Evolutionary conservation across 2,113 vertebrate genomes (phyloP), one percentile per base, ranked within the genome.

Genomic region (Pygoscelis antarcticus): DNA sequence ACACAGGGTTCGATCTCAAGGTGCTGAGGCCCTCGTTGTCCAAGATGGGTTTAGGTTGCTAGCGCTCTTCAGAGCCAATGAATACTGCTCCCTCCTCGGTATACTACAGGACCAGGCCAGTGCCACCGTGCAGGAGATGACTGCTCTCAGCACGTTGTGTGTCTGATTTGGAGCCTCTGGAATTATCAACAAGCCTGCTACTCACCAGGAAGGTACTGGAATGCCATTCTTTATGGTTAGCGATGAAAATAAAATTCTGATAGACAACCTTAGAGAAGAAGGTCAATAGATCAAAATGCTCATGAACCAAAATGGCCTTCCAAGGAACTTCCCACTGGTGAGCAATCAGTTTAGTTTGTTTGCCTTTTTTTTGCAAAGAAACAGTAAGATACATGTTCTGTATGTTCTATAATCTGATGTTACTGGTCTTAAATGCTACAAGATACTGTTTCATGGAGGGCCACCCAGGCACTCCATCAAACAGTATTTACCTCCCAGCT

Each of bases 381-480:
- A 55, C 0, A 4, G 0, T 49, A 26, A 65, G 49, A 42, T 30
- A 21, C 7, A 34, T 14, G 9, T 13, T 7, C 10, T 71, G 13
- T 16, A 5, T n/a, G 18, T 52, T 69, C 60, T 60, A 11, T 36
- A 54, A 47, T 51, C 27, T 23, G 17, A 36, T 47, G 22, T 38
- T 66, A 77, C 11, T 40, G 32, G 23, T 26, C 14, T 66, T 51
- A 57, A 65, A 34, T 46, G 14, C 38, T 78, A 29, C 18, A 49
- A 74, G 29, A 46, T 66, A 38, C 1, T n/a, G 17, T 76, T 87
- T 75, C 47, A 34, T 26, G 36, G 51, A 89, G 57, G 62, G 19
- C 20, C 51, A 70, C 49, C 14, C 5, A 77, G 68, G 21, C 26
- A 40, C 27, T 34, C 22, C 54, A 38, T 87, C 64, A 23, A 25